phyloP scores from a whole-genome alignment of 1,140 invertebrate species.

The Venustaconcha ellipsiformis region DNA sequence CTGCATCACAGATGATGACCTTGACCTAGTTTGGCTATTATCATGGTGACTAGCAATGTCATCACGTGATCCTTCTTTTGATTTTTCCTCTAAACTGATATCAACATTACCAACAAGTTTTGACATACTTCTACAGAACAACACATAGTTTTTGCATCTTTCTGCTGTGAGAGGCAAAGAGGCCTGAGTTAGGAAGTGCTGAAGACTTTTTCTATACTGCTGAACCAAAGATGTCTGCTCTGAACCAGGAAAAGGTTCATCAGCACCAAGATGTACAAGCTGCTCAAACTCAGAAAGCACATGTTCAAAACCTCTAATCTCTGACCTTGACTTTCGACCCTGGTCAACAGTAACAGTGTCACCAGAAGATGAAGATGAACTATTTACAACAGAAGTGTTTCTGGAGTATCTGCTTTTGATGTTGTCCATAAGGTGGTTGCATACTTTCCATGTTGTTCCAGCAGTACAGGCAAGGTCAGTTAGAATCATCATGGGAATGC shows the following conservation, averaged over 20 bases:
- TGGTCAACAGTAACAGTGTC: too few relatives aligned
- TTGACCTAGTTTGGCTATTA: not conserved
- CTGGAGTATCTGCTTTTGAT: conserved; percentile 37
- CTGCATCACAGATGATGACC: conserved; percentile 27
- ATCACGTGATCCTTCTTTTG: not conserved
- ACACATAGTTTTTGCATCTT: conserved; percentile 28
- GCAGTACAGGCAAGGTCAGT: conserved; percentile 58
- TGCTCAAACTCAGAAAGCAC: conserved; percentile 37
- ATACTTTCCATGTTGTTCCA: conserved; percentile 54
- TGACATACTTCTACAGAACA: conserved; percentile 27
- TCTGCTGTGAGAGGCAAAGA: conserved; percentile 38
- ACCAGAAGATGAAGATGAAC: too few relatives aligned
- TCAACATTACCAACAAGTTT: conserved; percentile 33
- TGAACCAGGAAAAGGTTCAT: conserved; percentile 19
- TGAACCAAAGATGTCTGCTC: conserved; percentile 7
- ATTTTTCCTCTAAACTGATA: conserved; percentile 22
- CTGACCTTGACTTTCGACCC: not conserved
- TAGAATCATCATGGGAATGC: conserved; percentile 48
- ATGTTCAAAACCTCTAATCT: conserved; percentile 28
- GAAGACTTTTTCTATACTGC: conserved; percentile 23
- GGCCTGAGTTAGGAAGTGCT: conserved; percentile 27
- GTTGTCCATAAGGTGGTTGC: conserved; percentile 54
- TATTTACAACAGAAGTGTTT: too few relatives aligned
- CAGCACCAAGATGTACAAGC: conserved; percentile 36
- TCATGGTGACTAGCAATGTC: too few relatives aligned